Evolutionary conservation across 2,888 invertebrate species (phyloP).

Genomic region (Drosophila eohydei): DNA sequence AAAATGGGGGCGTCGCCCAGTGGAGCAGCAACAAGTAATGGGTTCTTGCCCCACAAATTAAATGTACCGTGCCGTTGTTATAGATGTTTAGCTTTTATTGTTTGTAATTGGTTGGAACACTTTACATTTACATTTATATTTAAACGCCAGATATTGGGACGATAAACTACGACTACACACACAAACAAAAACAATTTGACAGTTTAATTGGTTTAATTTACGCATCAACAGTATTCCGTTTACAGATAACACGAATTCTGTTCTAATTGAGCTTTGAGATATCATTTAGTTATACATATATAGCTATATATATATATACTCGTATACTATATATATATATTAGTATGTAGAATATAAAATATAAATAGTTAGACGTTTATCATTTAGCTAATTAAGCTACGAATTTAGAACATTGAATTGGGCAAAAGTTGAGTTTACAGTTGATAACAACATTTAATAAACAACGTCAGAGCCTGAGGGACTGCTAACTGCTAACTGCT

Average conservation of each 20-base stretch:
- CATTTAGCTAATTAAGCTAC: constrained; percentile 56
- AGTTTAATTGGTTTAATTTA: constrained; percentile 69
- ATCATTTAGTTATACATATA: constrained; percentile 43
- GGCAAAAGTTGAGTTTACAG: constrained; percentile 64
- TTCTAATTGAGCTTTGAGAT: constrained; percentile 54
- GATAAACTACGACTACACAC: constrained; percentile 80
- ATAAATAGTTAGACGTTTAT: constrained; percentile 62
- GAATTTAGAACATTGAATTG: constrained; percentile 70
- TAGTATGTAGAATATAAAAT: constrained; percentile 52
- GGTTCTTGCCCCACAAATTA: constrained; percentile 12
- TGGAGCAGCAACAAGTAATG: constrained; percentile 50
- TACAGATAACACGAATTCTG: constrained; percentile 25
- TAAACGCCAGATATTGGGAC: constrained; percentile 62
- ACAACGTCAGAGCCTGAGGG: constrained; percentile 48
- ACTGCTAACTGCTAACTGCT: constrained; percentile 14
- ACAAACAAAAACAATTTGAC: constrained; percentile 78
- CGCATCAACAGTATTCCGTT: constrained; percentile 40
- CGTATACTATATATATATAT: constrained; percentile 13
- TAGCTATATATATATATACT: constrained; percentile 13
- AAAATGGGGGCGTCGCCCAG: constrained; percentile 9
- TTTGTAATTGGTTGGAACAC: constrained; percentile 76
- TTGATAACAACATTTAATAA: constrained; percentile 59
- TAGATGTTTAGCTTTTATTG: constrained; percentile 72
- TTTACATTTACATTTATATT: constrained; percentile 74
- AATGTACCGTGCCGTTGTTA: constrained; percentile 25